Evolutionary conservation across 2,797 vertebrate species (phyloP).

Genomic region (Girardinus metallicus): DNA sequence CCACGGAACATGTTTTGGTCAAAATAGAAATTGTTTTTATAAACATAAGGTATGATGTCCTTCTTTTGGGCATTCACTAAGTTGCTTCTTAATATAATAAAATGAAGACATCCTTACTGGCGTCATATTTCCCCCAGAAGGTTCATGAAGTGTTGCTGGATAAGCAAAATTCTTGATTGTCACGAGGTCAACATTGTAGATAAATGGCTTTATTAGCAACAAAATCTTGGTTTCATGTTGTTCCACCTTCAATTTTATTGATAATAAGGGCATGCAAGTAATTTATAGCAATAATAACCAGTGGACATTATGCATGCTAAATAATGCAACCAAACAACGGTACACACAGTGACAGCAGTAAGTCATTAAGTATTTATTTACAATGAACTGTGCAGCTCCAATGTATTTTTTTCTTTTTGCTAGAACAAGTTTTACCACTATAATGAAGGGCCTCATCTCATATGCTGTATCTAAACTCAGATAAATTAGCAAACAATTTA

Average conservation of each 20-base stretch:
- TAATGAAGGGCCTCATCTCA: constrained; percentile 36
- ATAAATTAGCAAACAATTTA: constrained; percentile 35
- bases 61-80: neutral
- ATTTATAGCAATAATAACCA: constrained; percentile 39
- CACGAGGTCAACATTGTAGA: neutral
- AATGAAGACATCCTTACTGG: neutral
- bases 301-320: constrained; percentile 40
- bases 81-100: neutral
- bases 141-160: neutral
- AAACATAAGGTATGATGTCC: neutral
- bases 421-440: constrained; percentile 28
- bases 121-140: neutral
- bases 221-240: constrained; percentile 25
- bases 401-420: constrained; percentile 41
- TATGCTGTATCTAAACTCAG: constrained; percentile 12
- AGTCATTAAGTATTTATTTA: constrained; percentile 57
- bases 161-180: neutral
- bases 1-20: neutral
- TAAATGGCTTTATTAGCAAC: neutral
- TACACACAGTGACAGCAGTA: constrained; percentile 43
- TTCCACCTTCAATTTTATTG: constrained; percentile 21
- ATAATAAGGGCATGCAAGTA: constrained; percentile 22
- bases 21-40: neutral
- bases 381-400: constrained; percentile 45
- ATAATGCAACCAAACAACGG: constrained; percentile 52